Conservation (phyloP, 2,888 invertebrate species). For the Tridacna gigas region DNA sequence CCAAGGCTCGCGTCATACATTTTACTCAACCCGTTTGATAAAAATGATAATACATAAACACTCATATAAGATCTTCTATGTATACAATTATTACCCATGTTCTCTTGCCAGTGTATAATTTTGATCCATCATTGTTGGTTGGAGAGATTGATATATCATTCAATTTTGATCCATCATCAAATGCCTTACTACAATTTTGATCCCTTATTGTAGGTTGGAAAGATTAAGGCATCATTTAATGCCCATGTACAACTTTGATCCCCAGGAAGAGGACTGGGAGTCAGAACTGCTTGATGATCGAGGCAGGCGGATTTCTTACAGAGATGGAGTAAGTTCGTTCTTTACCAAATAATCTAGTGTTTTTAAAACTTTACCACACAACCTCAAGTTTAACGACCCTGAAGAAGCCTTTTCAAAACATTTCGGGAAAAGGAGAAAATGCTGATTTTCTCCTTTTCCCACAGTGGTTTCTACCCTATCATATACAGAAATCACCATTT, state of each 20-base stretch:
- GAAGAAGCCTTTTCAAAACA: not conserved
- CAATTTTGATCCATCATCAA: no score
- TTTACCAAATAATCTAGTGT: not conserved
- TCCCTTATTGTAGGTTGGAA: slow-evolving; percentile 85
- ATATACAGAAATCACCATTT: no score
- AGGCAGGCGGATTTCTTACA: slow-evolving; percentile 69
- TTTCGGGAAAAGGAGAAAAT: not conserved
- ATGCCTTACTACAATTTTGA: no score
- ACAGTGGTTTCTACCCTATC: not conserved
- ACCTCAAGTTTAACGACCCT: not conserved
- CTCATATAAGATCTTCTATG: no score
- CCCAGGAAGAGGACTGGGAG: slow-evolving; percentile 89
- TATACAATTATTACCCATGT: no score
- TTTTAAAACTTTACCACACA: not conserved
- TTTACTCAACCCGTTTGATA: no score
- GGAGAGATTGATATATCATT: no score
- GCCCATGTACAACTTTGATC: slow-evolving; percentile 90
- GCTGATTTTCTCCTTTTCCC: not conserved
- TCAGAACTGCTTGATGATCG: slow-evolving; percentile 86
- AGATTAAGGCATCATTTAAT: slow-evolving; percentile 88
- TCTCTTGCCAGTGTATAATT: no score
- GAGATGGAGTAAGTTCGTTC: slow-evolving; percentile 61
- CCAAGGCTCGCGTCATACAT: no score
- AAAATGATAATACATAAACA: no score
- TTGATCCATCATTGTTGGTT: no score